Evolutionary conservation across 2,113 vertebrate species (phyloP).

Genomic region (Spilogale gracilis): DNA sequence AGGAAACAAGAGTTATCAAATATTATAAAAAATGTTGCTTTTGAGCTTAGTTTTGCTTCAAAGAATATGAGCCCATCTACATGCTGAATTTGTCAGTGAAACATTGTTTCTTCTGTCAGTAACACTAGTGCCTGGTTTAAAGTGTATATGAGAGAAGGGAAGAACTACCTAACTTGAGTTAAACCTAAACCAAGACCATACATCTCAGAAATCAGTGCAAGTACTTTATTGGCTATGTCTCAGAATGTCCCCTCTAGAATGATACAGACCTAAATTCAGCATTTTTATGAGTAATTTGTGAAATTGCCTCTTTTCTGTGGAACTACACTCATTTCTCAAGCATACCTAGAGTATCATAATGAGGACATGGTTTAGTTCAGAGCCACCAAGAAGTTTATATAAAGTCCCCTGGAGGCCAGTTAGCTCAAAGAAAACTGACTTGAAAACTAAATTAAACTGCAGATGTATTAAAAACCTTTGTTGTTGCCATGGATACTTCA

Average conservation of each 20-base stretch:
- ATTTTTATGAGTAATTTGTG: background rate
- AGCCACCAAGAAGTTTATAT: background rate
- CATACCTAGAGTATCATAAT: background rate
- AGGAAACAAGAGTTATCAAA: background rate
- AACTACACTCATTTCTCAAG: background rate
- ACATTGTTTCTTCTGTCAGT: background rate
- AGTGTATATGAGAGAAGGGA: fast-evolving
- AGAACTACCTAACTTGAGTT: background rate
- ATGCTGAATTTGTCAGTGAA: background rate
- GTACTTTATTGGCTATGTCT: background rate
- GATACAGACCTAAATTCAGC: background rate
- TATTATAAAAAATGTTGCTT: background rate
- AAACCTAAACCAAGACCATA: background rate
- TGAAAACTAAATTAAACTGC: background rate
- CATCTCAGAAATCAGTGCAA: background rate
- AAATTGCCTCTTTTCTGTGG: background rate
- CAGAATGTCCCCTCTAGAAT: background rate
- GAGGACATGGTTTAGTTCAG: background rate
- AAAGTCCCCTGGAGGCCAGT: background rate
- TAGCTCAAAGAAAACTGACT: background rate
- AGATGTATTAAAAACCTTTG: background rate
- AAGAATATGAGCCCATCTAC: background rate
- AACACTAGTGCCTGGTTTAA: background rate
- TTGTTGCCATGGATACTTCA: background rate
- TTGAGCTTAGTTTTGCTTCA: background rate